phyloP scores from a whole-genome alignment of 2,888 invertebrate genomes.

The Atherix ibis region DNA sequence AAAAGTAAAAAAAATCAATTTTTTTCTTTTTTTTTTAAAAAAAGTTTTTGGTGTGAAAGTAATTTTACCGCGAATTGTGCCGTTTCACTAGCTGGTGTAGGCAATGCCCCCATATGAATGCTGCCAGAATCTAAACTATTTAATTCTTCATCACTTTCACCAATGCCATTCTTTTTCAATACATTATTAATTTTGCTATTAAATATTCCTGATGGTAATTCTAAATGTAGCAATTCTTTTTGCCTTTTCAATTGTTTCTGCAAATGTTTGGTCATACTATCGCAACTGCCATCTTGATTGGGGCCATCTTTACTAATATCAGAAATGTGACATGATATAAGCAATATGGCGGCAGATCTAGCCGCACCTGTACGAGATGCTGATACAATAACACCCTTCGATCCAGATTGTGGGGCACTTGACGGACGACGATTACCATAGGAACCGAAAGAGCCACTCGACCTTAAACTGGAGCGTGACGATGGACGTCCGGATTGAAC shows the following conservation, averaged over 20 bases:
- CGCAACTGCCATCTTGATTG: conserved; percentile 14
- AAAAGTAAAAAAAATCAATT: too few relatives aligned
- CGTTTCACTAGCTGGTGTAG: conserved; percentile 34
- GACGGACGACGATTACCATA: conserved; percentile 35
- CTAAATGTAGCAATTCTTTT: conserved; percentile 32
- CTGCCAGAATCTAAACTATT: conserved; percentile 28
- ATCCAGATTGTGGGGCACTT: conserved; percentile 38
- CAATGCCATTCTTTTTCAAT: conserved; percentile 31
- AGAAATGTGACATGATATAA: conserved; percentile 76
- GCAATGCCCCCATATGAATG: conserved; percentile 33
- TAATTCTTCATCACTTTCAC: conserved; percentile 24
- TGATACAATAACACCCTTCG: conserved; percentile 55
- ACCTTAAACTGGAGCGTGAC: conserved; percentile 42
- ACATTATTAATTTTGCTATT: conserved; percentile 31
- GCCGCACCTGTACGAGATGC: conserved; percentile 86
- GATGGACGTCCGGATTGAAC: conserved; percentile 46
- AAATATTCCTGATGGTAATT: conserved; percentile 30
- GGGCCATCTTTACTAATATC: conserved; percentile 38
- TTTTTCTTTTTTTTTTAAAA: too few relatives aligned
- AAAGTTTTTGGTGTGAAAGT: too few relatives aligned
- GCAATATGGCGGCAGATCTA: conserved; percentile 86
- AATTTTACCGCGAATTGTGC: conserved; percentile 33
- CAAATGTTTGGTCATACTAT: conserved; percentile 30
- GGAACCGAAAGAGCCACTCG: conserved; percentile 38
- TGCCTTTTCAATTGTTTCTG: conserved; percentile 34